Percentiles rank a stretch among this genome's conserved stretches.
Conservation (phyloP, 2,113 vertebrate genomes). For the Vombatus ursinus region DNA sequence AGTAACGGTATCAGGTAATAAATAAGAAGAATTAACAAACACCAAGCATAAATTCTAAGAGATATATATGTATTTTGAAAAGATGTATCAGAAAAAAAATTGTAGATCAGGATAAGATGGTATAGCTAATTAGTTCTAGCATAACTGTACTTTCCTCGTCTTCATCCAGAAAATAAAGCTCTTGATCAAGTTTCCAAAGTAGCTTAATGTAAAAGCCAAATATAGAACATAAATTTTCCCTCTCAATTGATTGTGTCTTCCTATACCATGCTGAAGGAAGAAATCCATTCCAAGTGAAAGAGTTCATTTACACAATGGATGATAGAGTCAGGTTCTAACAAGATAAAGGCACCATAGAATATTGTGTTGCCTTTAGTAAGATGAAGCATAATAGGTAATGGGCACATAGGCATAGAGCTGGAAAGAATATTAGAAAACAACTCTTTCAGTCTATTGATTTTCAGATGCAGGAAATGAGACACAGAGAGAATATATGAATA, state of each 20-base stretch:
- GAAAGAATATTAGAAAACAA: background rate
- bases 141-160: background rate
- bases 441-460: background rate
- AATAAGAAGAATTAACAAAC: too few species aligned
- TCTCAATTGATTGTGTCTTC: background rate
- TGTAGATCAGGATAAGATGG: background rate
- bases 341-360: background rate
- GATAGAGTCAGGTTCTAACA: background rate
- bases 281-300: background rate
- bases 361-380: background rate
- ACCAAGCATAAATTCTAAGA: background rate
- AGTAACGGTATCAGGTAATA: background rate
- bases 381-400: background rate
- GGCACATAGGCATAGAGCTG: background rate
- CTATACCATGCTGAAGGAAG: background rate
- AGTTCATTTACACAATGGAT: background rate
- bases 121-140: background rate
- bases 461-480: background rate
- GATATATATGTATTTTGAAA: background rate
- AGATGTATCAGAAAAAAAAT: background rate
- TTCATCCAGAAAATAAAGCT: background rate
- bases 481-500: background rate
- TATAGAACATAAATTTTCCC: too few species aligned
- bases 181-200: too few species aligned
- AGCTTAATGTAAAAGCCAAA: background rate